Conservation (phyloP, 2,888 invertebrate species). For the Cryptocheilus praepositus region DNA sequence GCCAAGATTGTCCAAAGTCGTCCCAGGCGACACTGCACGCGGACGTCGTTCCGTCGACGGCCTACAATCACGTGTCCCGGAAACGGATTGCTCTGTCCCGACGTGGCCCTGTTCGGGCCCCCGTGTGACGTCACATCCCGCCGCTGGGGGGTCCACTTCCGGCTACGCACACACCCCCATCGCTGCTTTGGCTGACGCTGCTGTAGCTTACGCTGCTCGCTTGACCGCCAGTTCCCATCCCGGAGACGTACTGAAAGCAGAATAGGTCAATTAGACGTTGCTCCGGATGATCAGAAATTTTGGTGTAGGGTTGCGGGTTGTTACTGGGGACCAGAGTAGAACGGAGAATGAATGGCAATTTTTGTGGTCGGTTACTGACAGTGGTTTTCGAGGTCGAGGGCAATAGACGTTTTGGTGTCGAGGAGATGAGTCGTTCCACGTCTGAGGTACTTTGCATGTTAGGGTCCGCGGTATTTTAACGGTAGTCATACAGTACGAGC, state of each 20-base stretch:
- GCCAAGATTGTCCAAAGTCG: not conserved
- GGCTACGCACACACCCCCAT: slow-evolving; percentile 59
- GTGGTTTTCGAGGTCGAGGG: too few relatives aligned
- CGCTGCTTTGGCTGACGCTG: slow-evolving; percentile 71
- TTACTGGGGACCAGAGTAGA: too few relatives aligned
- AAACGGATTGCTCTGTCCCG: slow-evolving; percentile 69
- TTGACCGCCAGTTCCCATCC: slow-evolving; percentile 64
- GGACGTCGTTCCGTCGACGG: slow-evolving; percentile 4
- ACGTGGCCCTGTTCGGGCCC: slow-evolving; percentile 69
- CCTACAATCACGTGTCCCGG: slow-evolving; percentile 70
- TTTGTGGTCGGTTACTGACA: too few relatives aligned
- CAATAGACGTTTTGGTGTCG: too few relatives aligned
- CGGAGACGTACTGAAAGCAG: slow-evolving; percentile 68
- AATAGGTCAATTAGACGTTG: slow-evolving; percentile 10
- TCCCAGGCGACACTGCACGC: not conserved
- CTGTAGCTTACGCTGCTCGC: slow-evolving; percentile 71
- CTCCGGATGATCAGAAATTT: too few relatives aligned
- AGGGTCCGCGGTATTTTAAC: too few relatives aligned
- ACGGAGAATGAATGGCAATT: too few relatives aligned
- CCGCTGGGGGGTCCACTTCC: slow-evolving; percentile 52
- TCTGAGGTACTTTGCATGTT: too few relatives aligned
- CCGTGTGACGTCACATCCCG: slow-evolving; percentile 70
- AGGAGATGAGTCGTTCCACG: too few relatives aligned
- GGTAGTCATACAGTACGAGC: too few relatives aligned
- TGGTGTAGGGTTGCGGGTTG: too few relatives aligned